phyloP scores from a whole-genome alignment of 2,888 invertebrate genomes.

The Arctia plantaginis region DNA sequence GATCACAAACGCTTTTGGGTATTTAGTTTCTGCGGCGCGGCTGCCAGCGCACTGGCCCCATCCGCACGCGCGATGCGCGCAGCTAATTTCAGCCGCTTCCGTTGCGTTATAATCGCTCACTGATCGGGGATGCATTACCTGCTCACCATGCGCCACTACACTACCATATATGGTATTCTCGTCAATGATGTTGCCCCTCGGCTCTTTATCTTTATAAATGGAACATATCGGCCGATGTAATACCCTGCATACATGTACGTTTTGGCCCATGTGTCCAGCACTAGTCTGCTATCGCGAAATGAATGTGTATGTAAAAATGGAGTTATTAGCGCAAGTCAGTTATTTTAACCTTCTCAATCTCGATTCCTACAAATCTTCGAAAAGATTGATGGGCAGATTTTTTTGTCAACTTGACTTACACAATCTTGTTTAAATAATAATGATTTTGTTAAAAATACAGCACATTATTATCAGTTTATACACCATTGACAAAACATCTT shows the following conservation, averaged over 20 bases:
- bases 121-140: conserved; percentile 64
- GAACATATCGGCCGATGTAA: conserved; percentile 23
- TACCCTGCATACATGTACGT: conserved; percentile 7
- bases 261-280: conserved; percentile 15
- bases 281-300: conserved; percentile 14
- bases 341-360: conserved; percentile 33
- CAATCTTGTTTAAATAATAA: conserved; percentile 6
- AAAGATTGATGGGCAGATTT: conserved; percentile 20
- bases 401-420: conserved; percentile 6
- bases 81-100: conserved; percentile 72
- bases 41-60: conserved; percentile 54
- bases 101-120: conserved; percentile 57
- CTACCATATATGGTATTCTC: conserved; percentile 63
- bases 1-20: conserved; percentile 79
- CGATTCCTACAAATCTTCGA: conserved; percentile 29
- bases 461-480: conserved; percentile 22
- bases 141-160: conserved; percentile 38
- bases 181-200: conserved; percentile 37
- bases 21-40: conserved; percentile 77
- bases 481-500: neutral
- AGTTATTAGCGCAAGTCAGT: conserved; percentile 37
- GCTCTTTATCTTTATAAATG: conserved; percentile 19
- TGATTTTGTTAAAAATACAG: conserved; percentile 26
- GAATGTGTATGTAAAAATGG: conserved; percentile 22
- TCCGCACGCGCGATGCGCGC: conserved; percentile 59